Evolutionary conservation across 2,888 invertebrate genomes (phyloP).

Genomic region (Cotesia congregata): DNA sequence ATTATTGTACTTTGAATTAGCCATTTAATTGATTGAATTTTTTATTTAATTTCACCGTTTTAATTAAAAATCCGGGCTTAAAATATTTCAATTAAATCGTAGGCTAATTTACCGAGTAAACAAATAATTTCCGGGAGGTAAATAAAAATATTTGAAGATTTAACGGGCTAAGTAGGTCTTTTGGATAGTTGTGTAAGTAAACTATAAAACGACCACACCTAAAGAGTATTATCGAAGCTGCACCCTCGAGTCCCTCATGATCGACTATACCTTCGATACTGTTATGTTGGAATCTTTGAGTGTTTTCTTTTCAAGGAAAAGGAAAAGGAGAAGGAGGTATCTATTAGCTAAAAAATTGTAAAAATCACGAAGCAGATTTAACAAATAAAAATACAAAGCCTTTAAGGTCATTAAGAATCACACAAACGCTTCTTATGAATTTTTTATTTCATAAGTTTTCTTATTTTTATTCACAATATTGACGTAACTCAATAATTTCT

Average conservation of each 20-base stretch:
- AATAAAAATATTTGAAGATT: neutral
- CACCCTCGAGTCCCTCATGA: conserved; percentile 53
- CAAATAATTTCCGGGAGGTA: neutral
- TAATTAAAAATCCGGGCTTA: too few species aligned
- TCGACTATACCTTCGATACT: neutral
- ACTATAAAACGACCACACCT: conserved; percentile 55
- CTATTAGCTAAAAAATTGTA: neutral
- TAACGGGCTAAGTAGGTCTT: neutral
- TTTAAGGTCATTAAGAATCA: neutral
- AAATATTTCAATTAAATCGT: too few species aligned
- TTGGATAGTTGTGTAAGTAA: conserved; percentile 11
- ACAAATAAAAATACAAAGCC: neutral
- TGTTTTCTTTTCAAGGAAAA: neutral
- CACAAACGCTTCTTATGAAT: too few species aligned
- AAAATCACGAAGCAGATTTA: neutral
- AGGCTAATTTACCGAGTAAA: neutral
- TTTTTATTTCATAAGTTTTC: neutral
- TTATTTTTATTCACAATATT: neutral
- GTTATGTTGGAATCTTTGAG: neutral
- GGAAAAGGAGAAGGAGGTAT: neutral
- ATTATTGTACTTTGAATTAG: too few species aligned
- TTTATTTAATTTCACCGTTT: too few species aligned
- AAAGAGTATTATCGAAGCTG: conserved; percentile 59
- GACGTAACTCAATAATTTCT: neutral
- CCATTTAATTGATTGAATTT: too few species aligned